A percentile compares a stretch with the other conserved stretches of the same genome.
Evolutionary conservation across 1,140 invertebrate genomes (phyloP).

Genomic region (Brachystomella parvula): DNA sequence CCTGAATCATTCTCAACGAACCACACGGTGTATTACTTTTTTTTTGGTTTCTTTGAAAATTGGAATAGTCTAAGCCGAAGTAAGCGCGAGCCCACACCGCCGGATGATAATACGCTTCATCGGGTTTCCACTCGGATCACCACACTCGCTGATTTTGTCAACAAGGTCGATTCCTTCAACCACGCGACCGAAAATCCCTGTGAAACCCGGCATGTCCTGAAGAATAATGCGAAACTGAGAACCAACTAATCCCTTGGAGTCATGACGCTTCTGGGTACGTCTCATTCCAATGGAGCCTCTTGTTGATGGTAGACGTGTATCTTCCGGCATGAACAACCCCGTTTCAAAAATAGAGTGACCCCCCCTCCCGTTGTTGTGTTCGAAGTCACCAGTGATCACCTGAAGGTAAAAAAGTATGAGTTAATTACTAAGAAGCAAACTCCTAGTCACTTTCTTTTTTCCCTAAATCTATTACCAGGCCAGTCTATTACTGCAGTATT

Average conservation of each 20-base stretch:
- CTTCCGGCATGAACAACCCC: conserved; percentile 69
- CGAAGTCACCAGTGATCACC: conserved; percentile 69
- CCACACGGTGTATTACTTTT: too few relatives aligned
- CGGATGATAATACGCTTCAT: conserved; percentile 64
- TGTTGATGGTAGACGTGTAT: conserved; percentile 62
- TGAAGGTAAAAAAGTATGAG: conserved; percentile 3
- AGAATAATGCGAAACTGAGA: conserved; percentile 74
- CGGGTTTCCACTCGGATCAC: conserved; percentile 66
- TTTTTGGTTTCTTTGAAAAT: not conserved
- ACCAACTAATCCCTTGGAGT: conserved; percentile 69
- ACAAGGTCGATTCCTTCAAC: conserved; percentile 70
- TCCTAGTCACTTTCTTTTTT: too few relatives aligned
- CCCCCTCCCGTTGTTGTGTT: conserved; percentile 69
- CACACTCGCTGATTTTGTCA: conserved; percentile 66
- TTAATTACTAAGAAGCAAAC: too few relatives aligned
- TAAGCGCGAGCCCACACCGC: conserved; percentile 53
- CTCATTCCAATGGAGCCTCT: conserved; percentile 73
- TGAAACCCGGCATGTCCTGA: conserved; percentile 64
- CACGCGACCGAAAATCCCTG: conserved; percentile 72
- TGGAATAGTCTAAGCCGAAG: conserved; percentile 11
- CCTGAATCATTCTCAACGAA: not conserved
- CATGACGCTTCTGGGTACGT: conserved; percentile 67
- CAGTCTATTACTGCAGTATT: too few relatives aligned
- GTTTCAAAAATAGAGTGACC: conserved; percentile 68
- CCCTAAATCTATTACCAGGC: too few relatives aligned